These are phyloP conservation scores for Poeciliopsis turrubarensis DNA, from an alignment of 2,113 vertebrate genomes.

Conservation along the genomic window DNA sequence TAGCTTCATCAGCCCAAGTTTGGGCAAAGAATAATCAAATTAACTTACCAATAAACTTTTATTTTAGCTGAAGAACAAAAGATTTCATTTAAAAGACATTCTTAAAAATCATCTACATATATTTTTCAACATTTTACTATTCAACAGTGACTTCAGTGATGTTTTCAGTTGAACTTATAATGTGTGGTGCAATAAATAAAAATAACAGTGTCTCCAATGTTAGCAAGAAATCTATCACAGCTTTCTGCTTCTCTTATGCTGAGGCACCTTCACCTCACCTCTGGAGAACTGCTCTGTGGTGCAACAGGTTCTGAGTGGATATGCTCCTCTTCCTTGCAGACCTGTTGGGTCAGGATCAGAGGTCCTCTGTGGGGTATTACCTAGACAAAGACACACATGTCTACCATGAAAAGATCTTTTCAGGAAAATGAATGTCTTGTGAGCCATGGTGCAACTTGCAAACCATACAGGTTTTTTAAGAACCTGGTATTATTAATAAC, in stretches of 20 bases:
- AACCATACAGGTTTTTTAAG: no score
- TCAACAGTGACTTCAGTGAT: neutral
- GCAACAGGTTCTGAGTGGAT: conserved; percentile 7
- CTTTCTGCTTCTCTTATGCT: neutral
- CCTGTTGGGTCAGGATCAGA: neutral
- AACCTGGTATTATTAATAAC: no score
- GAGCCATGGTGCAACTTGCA: no score
- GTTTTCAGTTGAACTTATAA: neutral
- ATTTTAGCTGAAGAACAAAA: neutral
- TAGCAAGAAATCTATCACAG: no score
- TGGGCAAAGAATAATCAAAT: neutral
- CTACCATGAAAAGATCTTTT: neutral
- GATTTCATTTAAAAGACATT: no score
- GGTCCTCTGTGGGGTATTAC: conserved; percentile 2
- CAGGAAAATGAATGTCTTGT: no score
- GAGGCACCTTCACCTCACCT: conserved; percentile 35
- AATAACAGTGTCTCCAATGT: neutral
- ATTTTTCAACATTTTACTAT: neutral
- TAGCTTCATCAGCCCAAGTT: neutral
- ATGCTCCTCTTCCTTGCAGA: neutral
- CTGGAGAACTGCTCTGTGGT: conserved; percentile 33
- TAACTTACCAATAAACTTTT: neutral
- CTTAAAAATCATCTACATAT: no score
- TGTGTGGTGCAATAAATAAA: no score
- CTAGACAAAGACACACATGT: conserved; percentile 25